Evolutionary conservation across 2,888 invertebrate genomes (phyloP).

Genomic region (Drosophila bunnanda): DNA sequence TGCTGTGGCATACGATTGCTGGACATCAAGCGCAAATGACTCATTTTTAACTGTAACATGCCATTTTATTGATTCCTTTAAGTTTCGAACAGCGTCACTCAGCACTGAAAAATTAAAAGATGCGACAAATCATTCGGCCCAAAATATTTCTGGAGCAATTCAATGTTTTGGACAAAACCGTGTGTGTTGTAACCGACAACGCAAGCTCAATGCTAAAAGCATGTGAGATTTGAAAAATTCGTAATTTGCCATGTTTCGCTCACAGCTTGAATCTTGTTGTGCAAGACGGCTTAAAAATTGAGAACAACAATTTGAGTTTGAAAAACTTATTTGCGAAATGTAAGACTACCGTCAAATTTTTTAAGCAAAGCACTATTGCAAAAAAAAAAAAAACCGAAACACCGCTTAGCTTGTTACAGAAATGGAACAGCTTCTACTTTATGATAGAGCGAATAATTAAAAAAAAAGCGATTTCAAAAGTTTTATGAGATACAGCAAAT

Average conservation of each 20-base stretch:
- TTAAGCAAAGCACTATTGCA: too few relatives aligned
- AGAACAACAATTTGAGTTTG: too few relatives aligned
- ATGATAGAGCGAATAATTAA: conserved; percentile 5
- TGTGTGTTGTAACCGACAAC: too few relatives aligned
- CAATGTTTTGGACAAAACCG: too few relatives aligned
- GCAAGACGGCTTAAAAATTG: neutral
- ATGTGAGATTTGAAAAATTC: conserved; percentile 5
- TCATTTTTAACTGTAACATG: neutral
- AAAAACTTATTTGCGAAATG: too few relatives aligned
- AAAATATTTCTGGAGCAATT: conserved; percentile 8
- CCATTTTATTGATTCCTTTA: conserved; percentile 10
- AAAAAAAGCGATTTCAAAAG: neutral
- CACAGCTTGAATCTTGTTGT: conserved; percentile 12
- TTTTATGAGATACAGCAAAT: neutral
- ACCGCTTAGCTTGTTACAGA: neutral
- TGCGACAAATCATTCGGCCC: conserved; percentile 2
- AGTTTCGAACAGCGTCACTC: conserved; percentile 9
- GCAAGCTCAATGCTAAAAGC: too few relatives aligned
- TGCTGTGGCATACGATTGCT: conserved; percentile 3
- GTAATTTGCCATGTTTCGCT: conserved; percentile 7
- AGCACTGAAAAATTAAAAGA: conserved; percentile 12
- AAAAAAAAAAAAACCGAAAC: too few relatives aligned
- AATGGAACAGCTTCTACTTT: conserved; percentile 10
- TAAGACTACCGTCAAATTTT: too few relatives aligned
- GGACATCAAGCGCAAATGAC: conserved; percentile 4